Conservation (phyloP, 2,113 vertebrate genomes). For the Etia nguti region DNA sequence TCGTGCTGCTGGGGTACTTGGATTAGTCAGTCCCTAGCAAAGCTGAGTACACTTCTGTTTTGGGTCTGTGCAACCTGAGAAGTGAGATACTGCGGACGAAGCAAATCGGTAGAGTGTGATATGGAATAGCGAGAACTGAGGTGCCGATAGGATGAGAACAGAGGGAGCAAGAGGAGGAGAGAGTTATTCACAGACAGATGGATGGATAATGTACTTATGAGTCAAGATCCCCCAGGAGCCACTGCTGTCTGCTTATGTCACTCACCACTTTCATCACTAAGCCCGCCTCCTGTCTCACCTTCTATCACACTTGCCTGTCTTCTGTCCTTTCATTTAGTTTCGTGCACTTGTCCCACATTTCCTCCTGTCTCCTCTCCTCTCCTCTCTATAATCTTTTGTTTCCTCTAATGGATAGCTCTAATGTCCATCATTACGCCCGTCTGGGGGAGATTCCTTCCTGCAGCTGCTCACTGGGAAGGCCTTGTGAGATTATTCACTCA, state of each 20-base stretch:
- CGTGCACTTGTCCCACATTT: background rate
- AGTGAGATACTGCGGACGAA: background rate
- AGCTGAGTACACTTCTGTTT: background rate
- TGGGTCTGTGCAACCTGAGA: slow-evolving; percentile 42
- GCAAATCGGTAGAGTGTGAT: background rate
- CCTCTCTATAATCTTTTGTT: background rate
- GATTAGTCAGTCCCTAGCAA: background rate
- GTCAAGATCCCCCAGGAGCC: slow-evolving; percentile 33
- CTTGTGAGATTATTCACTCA: slow-evolving; percentile 38
- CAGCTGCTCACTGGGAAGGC: slow-evolving; percentile 5
- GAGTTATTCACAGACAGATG: slow-evolving; percentile 29
- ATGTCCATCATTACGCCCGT: slow-evolving; percentile 23
- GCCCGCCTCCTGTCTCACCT: background rate
- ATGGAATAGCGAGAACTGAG: background rate
- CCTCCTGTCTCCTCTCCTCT: background rate
- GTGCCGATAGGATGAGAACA: background rate
- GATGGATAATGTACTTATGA: slow-evolving; percentile 51
- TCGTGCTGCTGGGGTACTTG: rapidly evolving
- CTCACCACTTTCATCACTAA: slow-evolving; percentile 10
- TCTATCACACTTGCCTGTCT: background rate
- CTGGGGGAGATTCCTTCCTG: slow-evolving; percentile 39
- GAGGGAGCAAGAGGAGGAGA: background rate
- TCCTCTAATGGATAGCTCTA: slow-evolving; percentile 43
- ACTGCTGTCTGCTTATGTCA: slow-evolving; percentile 27
- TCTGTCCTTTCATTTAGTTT: background rate